Base-by-base conservation (phyloP, 2,797 vertebrate genomes). In the Borostomias antarcticus region DNA sequence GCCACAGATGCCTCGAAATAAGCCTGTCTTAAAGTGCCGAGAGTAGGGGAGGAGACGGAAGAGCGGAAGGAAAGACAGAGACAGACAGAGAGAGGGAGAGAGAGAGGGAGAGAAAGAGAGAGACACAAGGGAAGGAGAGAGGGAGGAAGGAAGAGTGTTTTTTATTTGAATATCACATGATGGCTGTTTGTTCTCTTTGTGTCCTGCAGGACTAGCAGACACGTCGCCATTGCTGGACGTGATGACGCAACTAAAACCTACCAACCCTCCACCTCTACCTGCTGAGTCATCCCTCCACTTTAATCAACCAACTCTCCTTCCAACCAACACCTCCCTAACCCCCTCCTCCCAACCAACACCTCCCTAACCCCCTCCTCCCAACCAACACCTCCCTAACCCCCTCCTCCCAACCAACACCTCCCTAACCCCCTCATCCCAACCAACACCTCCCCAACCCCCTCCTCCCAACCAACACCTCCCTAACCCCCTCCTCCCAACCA, bases 101-200 rank as follows among this genome's bases (percentile, higher is more conserved):
- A 69, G 37, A 43, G 10, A 28, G 35, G 58, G 45, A 69, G 33
- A 21, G 30, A 65, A 51, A 30, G 68, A 68, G 57, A 69, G 65
- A 70, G 72, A 68, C 68, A 73, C 57, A 23, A 76, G 75, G 70
- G 66, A 63, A 51, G 26, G 54, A 26, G 23, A 21, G 32, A 13
- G 17, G 32, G 8, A 1, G 5, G 15, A 50, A 70, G 75, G 40
- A 54, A 76, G 33, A 11, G 66, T 69, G 66, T 74, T 84, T 78
- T 81, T 52, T 69, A 74, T 80, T 77, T 83, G 64, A 82, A 87
- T 81, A 78, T 82, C 60, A 81, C 81, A 87, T 77, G 52, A 73
- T 65, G 61, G 68, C 62, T 70, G 74, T 73, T 74, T 70, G 62
- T 68, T 83, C 45, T 76, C 45, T 58, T 70, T 3, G 5, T 72